Base-by-base conservation (phyloP, 1,140 invertebrate genomes). In the Ganaspis sp. region DNA sequence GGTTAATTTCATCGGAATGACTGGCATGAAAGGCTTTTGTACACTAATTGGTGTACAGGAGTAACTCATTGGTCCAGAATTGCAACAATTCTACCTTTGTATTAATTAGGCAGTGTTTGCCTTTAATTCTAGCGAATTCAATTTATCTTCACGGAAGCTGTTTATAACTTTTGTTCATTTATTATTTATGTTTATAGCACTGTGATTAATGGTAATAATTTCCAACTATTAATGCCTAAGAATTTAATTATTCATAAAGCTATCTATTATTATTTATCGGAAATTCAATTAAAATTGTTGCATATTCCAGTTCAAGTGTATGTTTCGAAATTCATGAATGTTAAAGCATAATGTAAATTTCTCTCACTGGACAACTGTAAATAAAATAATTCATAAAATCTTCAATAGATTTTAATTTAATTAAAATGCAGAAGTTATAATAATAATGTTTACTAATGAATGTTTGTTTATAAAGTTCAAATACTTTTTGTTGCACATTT, bases 1-100 rank as follows among this genome's bases (percentile, higher is more conserved):
- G 54, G 54, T 58, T 58, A 23, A 58, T 58, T 58, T 26, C 21
- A 26, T 26, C 54, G 54, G 54, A 58, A 58, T 58, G 54, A 58
- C 54, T 58, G 54, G 54, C 54, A 58, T 58, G 54, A 58, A 58
- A 58, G 21, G 54, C 54, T 26, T 58, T 26, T 58, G 54, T 58
- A 58, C 54, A 26, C 54, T 58, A 58, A 58, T 26, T 58, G 54
- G 54, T 58, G 21, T 26, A 58, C 19, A 58, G 54, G 12, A 11
- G 23, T 58, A 26, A 58, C 54, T 26, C 54, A 58, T 26, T 26
- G 21, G 23, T 58, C 15, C 54, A 58, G 54, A 58, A 58, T 58
- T 58, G 21, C 54, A 58, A 58, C 54, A 58, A n/a, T 58, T 58
- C 54, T 58, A 26, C 19, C 54, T 58, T 58, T 58, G 54, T 26